Conservation (phyloP, 2,888 invertebrate species). For the Druceiella hillmani region DNA sequence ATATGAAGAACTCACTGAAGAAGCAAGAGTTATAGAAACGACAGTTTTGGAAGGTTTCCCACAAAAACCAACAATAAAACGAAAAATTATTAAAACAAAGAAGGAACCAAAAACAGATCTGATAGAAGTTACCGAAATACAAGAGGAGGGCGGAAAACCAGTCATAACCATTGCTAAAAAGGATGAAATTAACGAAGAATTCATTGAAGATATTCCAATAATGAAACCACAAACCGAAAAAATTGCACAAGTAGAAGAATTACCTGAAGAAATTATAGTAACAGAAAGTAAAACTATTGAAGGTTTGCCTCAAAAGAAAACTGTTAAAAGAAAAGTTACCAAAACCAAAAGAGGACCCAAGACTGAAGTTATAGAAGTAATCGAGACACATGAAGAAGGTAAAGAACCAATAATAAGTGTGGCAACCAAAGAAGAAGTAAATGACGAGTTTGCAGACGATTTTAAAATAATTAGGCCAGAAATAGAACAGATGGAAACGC, state of each 20-base stretch:
- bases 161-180: conserved; percentile 23
- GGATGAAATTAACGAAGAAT: conserved; percentile 7
- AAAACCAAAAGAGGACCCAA: conserved; percentile 16
- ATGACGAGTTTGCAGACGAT: too few species aligned
- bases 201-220: conserved; percentile 28
- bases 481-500: too few species aligned
- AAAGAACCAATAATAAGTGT: conserved; percentile 18
- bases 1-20: conserved; percentile 22
- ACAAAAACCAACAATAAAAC: conserved; percentile 28
- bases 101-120: conserved; percentile 33
- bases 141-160: conserved; percentile 28
- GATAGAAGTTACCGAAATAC: conserved; percentile 29
- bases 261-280: conserved; percentile 25
- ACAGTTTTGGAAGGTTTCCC: conserved; percentile 25
- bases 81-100: conserved; percentile 28
- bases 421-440: conserved; percentile 1
- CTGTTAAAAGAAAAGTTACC: conserved; percentile 9
- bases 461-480: too few species aligned
- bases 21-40: conserved; percentile 29
- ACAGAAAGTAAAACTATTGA: conserved; percentile 25
- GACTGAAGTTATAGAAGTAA: conserved; percentile 31
- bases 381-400: conserved; percentile 26
- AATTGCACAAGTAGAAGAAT: conserved; percentile 22
- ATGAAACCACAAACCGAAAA: conserved; percentile 13
- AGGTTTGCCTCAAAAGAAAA: conserved; percentile 27